phyloP scores from a whole-genome alignment of 2,797 vertebrate genomes.

The Cuculus canorus region DNA sequence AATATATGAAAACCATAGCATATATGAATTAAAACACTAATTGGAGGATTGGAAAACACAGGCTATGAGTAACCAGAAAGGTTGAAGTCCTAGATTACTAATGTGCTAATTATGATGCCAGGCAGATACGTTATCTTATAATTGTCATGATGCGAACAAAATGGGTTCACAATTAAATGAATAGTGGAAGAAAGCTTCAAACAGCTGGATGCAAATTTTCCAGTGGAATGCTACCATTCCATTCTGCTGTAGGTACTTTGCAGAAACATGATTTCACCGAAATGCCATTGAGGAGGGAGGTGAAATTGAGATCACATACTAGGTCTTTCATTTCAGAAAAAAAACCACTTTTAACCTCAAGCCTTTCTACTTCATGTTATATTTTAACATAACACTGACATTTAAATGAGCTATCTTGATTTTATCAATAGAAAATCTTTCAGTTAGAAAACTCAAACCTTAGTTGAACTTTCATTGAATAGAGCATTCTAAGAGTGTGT shows the following conservation, averaged over 20 bases:
- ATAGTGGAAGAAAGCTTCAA: neutral
- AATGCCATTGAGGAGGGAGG: neutral
- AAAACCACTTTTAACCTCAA: neutral
- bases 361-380: neutral
- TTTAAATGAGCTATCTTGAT: neutral
- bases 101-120: constrained; percentile 6
- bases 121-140: neutral
- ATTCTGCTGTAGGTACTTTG: neutral
- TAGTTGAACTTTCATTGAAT: neutral
- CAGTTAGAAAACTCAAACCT: neutral
- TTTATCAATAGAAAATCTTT: neutral
- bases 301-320: neutral
- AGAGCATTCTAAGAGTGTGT: neutral
- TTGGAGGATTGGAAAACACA: neutral
- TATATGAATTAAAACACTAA: neutral
- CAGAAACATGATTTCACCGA: neutral
- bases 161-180: neutral
- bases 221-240: neutral
- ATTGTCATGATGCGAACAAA: neutral
- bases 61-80: neutral
- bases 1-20: neutral
- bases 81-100: neutral
- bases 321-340: neutral
- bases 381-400: neutral
- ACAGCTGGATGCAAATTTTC: neutral